Percentiles rank a stretch among this genome's conserved stretches.
Evolutionary conservation across 1,140 invertebrate genomes (phyloP).

Genomic region (Harlomillsia oculata): DNA sequence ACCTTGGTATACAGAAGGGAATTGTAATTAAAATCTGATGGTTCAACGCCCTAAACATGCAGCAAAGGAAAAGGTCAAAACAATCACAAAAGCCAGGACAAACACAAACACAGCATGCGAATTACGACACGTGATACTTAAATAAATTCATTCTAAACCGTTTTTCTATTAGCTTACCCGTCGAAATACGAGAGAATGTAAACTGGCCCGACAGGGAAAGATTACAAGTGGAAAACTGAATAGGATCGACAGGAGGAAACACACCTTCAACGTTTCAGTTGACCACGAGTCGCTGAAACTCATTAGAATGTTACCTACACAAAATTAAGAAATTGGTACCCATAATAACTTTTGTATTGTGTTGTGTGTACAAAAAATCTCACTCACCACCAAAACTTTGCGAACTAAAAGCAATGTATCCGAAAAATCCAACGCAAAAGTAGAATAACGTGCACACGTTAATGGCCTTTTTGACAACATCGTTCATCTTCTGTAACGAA

Average conservation of each 20-base stretch:
- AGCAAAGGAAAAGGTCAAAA: no score
- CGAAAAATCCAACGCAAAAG: conserved; percentile 76
- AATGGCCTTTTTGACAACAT: conserved; percentile 73
- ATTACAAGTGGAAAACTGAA: conserved; percentile 94
- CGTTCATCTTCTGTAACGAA: conserved; percentile 78
- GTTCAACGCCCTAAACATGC: no score
- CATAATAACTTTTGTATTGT: no score
- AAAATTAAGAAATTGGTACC: neutral
- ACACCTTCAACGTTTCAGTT: conserved; percentile 80
- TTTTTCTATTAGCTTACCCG: conserved; percentile 60
- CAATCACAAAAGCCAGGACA: no score
- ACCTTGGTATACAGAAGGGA: neutral
- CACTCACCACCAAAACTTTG: conserved; percentile 58
- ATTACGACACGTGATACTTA: no score
- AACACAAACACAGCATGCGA: no score
- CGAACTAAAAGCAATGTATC: conserved; percentile 83
- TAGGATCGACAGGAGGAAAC: conserved; percentile 87
- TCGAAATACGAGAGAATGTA: conserved; percentile 82
- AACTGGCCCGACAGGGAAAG: conserved; percentile 86
- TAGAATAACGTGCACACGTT: conserved; percentile 65
- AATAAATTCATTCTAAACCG: no score
- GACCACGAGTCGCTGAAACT: conserved; percentile 67
- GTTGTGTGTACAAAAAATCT: no score
- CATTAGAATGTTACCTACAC: conserved; percentile 55
- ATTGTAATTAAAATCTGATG: neutral